Evolutionary conservation across 2,797 vertebrate species (phyloP), one percentile per base, ranked within the genome.

Genomic region (Macropodus opercularis): DNA sequence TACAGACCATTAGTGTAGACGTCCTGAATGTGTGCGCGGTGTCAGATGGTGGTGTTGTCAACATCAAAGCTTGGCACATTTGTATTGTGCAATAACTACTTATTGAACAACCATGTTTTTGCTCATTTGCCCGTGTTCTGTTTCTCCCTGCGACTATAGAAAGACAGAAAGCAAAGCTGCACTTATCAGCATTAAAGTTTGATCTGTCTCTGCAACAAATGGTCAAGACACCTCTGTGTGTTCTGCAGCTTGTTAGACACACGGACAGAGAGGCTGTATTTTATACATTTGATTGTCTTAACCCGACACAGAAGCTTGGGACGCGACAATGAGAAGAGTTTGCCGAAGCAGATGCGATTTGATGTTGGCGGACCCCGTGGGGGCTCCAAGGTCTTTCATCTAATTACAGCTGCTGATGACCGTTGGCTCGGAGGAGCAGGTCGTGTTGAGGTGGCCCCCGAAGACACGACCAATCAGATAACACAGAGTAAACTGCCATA

Each of bases 1-100:
- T 84, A 84, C 54, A 69, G 63, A 56, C 75, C 72, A 79, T 87
- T 81, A 79, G 72, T 43, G 65, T 50, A 12, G 17, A 69, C 56
- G 66, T 49, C 58, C 67, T 51, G 58, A 60, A 56, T 60, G 54
- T 63, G 57, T 53, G 63, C 46, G 46, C 40, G 23, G 36, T 49
- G 50, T n/a, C n/a, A n/a, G 69, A 61, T 3, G 15, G 17, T 14
- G 8, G 44, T 63, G 63, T 64, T 42, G 53, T 55, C 47, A 54
- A 63, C 76, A 80, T 77, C 80, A 81, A 79, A 82, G 69, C 53
- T 22, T n/a, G 23, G 35, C 15, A 14, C 38, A 72, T 65, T 77
- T 73, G 36, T 64, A 47, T 72, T 54, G 29, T 44, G 44, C 36
- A 59, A 56, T 67, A 68, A 67, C 61, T 49, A 66, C 62, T 61